Evolutionary conservation across 2,888 invertebrate species (phyloP), one percentile per base, ranked within the genome.

Genomic region (Pteria penguin): DNA sequence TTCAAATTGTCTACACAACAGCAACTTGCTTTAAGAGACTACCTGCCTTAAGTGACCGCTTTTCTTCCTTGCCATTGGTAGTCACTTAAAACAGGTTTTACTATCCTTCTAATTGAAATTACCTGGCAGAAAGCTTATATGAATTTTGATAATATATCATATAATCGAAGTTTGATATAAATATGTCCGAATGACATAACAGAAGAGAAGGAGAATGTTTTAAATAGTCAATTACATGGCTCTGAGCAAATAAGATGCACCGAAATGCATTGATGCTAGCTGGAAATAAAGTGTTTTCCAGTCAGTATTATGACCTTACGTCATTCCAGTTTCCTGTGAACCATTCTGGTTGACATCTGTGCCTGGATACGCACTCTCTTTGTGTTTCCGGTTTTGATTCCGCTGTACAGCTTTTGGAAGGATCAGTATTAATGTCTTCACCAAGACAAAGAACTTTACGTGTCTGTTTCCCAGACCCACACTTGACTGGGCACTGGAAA

Each of bases 401-500:
- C n/a, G 54, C 60, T 8, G 57, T 31, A 31, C 76, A 77, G 22
- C 58, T 65, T 36, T 57, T 65, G 4, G 55, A 58, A 3, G 76
- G 66, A 65, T 68, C 70, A 2, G 58, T 69, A 11, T 68, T 60
- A 1, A 57, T 45, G 33, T 77, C 69, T 26, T 54, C 54, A 32
- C 76, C 67, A 8, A 73, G 31, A 55, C 88, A 88, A 2, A 82
- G 61, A 32, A 86, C 84, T 22, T 72, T 78, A 4, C 86, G 78
- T 11, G 78, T 75, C 72, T 87, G 84, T n/a, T 84, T 83, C 0
- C 92, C 92, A 5, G 81, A 75, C 0, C 91, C 91, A 84, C 92
- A 92, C 24, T 84, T 82, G 2, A 83, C 85, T 2, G 90, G 89
- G 77, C 92, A 92, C 92, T 92, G 78, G 11, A 75, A 67, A 63